These are phyloP conservation scores for Tachyglossus aculeatus DNA, from an alignment of 2,797 vertebrate genomes.

Conservation along the genomic window DNA sequence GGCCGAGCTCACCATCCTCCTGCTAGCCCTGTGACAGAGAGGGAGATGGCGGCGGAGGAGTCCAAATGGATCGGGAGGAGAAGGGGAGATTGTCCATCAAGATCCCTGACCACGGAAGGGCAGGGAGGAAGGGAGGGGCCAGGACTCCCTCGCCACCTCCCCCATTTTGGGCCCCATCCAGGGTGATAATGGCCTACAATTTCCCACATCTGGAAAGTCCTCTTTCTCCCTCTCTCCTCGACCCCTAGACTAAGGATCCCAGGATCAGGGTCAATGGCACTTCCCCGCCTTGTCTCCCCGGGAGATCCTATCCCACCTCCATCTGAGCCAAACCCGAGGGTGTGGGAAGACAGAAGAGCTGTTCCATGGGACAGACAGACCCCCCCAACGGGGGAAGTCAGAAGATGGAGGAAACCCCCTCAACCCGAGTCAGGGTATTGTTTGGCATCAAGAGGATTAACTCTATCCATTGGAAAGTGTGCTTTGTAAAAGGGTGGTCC, in stretches of 20 bases:
- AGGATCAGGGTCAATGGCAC: neutral
- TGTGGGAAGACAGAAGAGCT: neutral
- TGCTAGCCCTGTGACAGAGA: neutral
- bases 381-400: accelerated
- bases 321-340: too few relatives aligned
- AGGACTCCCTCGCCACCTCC: neutral
- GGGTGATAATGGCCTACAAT: neutral
- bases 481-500: conserved; percentile 68
- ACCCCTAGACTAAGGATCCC: neutral
- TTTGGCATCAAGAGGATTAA: conserved; percentile 68
- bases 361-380: neutral
- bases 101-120: neutral
- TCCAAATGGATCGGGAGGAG: neutral
- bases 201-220: too few relatives aligned
- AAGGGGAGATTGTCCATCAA: neutral
- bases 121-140: neutral
- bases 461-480: conserved; percentile 67
- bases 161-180: neutral
- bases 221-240: neutral
- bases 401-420: neutral
- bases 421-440: conserved; percentile 19
- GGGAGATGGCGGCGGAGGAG: conserved; percentile 39
- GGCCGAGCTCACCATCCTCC: too few relatives aligned
- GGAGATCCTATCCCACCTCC: too few relatives aligned
- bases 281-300: too few relatives aligned